Base-by-base conservation (phyloP, 2,113 vertebrate species). In the Xerus inauris region DNA sequence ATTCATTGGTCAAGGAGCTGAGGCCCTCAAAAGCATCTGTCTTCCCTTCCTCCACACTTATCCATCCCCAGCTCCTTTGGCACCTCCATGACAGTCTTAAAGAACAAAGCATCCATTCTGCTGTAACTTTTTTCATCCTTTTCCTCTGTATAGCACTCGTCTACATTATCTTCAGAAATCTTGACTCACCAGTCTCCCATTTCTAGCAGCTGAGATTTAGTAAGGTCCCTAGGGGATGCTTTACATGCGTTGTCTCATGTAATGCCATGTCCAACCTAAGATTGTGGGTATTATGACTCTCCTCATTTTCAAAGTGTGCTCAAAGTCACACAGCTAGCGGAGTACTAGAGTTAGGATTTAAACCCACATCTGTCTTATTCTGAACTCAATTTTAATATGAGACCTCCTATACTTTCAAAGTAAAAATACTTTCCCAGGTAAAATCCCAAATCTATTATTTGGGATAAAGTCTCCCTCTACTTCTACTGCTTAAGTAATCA, bases 381-480 rank as follows among this genome's bases (percentile, higher is more conserved):
- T 54, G 83, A 82, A 80, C 51, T 11, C 51, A 47, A 24, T 76
- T 82, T 89, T 35, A 89, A 65, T n/a, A 75, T 64, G n/a, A 80
- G 40, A 16, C n/a, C 51, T 91, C 49, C 64, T 57, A 76, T 72
- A 93, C 42, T 86, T 49, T 49, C 1, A 8, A 89, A 59, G 9
- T 72, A 80, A 87, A 87, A 86, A 79, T 32, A 81, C 76, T 77
- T 73, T 26, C 86, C 16, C 8, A 83, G 65, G 22, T 73, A 84
- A 98, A 80, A 62, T 45, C 81, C 95, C 79, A 97, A 62, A 72
- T 94, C 71, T 93, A 89, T 42, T 88, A 67, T 95, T 76, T 76
- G 87, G 92, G 92, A 84, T 88, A 92, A 97, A 42, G 73, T 84
- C 64, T 97, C 84, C 80, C 67, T 98, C 86, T 82, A 89, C 57